Evolutionary conservation across 2,797 vertebrate genomes (phyloP).

Genomic region (Alca torda): DNA sequence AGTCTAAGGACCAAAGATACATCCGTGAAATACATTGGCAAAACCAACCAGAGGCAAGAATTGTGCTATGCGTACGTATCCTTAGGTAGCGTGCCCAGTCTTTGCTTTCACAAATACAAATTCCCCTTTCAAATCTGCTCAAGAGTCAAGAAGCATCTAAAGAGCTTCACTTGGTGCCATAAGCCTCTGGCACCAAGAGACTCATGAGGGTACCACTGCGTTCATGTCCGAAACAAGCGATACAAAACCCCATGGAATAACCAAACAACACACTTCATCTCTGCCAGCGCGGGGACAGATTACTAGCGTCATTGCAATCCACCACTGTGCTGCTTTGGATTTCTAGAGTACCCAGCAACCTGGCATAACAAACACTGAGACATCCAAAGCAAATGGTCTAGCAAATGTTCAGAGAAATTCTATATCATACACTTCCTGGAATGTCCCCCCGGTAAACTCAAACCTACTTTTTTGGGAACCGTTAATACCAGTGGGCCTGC

Average conservation of each 20-base stretch:
- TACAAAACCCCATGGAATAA: background rate
- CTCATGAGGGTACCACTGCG: accelerated
- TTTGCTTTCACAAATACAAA: background rate
- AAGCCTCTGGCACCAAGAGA: background rate
- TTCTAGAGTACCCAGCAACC: conserved; percentile 35
- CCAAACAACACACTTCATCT: accelerated
- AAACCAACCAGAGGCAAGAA: background rate
- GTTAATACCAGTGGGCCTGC: conserved; percentile 12
- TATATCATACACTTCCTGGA: background rate
- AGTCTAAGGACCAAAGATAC: background rate
- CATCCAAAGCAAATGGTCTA: conserved; percentile 2
- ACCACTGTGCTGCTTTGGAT: background rate
- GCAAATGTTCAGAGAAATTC: conserved; percentile 21
- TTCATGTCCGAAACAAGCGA: background rate
- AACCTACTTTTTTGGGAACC: conserved; percentile 10
- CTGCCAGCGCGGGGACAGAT: accelerated
- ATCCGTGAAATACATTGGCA: background rate
- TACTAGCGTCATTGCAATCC: background rate
- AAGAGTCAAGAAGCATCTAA: background rate
- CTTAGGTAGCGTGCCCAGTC: background rate
- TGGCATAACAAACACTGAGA: conserved; percentile 27
- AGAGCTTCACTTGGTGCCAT: background rate
- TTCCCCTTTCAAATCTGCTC: background rate
- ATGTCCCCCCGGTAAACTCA: background rate
- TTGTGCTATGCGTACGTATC: background rate